phyloP scores from a whole-genome alignment of 2,113 vertebrate species.

The Sphaerodactylus townsendi region DNA sequence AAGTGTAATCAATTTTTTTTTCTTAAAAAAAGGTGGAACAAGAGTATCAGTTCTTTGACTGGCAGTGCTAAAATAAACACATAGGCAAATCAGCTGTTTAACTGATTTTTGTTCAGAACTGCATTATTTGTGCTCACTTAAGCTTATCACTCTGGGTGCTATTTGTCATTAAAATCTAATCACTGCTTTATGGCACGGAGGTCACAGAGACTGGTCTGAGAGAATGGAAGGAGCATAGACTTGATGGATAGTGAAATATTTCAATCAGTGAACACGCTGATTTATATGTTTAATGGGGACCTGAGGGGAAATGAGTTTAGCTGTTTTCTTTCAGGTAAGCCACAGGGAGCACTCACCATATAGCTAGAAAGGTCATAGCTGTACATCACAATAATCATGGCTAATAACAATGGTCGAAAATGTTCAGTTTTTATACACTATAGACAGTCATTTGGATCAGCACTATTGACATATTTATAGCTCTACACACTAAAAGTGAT shows the following conservation, averaged over 20 bases:
- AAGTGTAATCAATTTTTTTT: slow-evolving; percentile 22
- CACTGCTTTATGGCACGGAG: slow-evolving; percentile 23
- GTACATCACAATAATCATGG: slow-evolving; percentile 42
- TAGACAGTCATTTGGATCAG: not conserved
- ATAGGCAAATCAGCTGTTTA: slow-evolving; percentile 23
- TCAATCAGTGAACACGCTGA: slow-evolving; percentile 43
- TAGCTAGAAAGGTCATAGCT: slow-evolving; percentile 52
- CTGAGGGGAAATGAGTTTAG: slow-evolving; percentile 43
- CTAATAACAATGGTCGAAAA: slow-evolving; percentile 24
- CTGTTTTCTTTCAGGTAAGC: slow-evolving; percentile 39
- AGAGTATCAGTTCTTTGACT: slow-evolving; percentile 2
- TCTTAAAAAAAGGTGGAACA: slow-evolving; percentile 12
- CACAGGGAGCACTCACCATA: slow-evolving; percentile 22
- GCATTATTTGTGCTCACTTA: slow-evolving; percentile 49
- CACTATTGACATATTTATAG: not conserved
- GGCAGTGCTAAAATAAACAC: slow-evolving; percentile 7
- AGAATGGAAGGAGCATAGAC: not conserved
- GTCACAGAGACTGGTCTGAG: not conserved
- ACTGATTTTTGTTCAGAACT: slow-evolving; percentile 36
- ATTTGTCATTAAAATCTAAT: slow-evolving; percentile 46
- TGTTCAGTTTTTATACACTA: slow-evolving; percentile 29
- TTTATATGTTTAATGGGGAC: slow-evolving; percentile 64
- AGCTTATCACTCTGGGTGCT: slow-evolving; percentile 51
- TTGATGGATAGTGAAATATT: slow-evolving; percentile 35
- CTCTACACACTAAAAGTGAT: not conserved